Base-by-base conservation (phyloP, 2,888 invertebrate genomes). In the Latrodectus elegans region DNA sequence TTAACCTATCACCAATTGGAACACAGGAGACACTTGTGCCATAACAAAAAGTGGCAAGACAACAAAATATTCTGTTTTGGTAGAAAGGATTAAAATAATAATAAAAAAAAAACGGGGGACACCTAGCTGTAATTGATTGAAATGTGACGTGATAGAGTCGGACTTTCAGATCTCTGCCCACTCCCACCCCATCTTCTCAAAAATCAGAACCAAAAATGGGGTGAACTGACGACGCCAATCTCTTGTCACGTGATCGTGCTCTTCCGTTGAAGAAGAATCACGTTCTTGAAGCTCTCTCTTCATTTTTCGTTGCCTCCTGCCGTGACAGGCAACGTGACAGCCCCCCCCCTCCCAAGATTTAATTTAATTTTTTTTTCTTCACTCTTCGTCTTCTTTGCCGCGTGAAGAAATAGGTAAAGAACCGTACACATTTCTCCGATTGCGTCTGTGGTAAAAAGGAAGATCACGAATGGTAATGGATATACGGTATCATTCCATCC, bases 241-340 rank as follows among this genome's bases (percentile, higher is more conserved):
- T 65, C 53, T 52, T 74, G 85, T 75, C 86, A 81, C 81, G 86
- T 81, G 86, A 87, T 81, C 86, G 86, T 87, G 86, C 81, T 82
- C 81, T 81, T 64, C 77, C 53, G 72, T 76, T 55, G 71, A 76
- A 38, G 77, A 87, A 77, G 81, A 81, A 87, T 87, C 86, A 87
- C 86, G 86, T 87, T 74, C 26, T 51, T 55, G 70, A 64, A 51
- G 38, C 17, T 72, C 77, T 71, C 85, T 80, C 85, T 86, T 82
- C 81, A 87, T 76, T 87, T 87, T 71, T 81, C 76, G 72, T 72
- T 75, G 38, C 81, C 81, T 81, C 76, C 76, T 81, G 84, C 72
- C 74, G 77, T 64, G 52, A 67, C 53, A 51, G 55, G 60, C 79
- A 70, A 60, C 81, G 81, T 81, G 86, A 81, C 86, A 87, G 55